phyloP scores from a whole-genome alignment of 2,888 invertebrate genomes.

The Chydorus sphaericus region DNA sequence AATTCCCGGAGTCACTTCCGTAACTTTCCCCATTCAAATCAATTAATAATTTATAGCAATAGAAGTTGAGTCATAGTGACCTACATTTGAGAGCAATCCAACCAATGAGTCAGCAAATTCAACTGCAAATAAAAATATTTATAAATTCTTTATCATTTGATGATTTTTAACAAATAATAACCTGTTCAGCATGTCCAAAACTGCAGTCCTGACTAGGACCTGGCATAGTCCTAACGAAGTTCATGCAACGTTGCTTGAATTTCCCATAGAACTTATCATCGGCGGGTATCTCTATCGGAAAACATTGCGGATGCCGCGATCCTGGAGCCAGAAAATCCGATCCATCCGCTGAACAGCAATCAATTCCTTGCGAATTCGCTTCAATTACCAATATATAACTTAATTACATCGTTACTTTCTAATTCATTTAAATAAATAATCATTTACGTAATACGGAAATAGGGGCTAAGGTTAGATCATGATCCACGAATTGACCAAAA shows the following conservation, averaged over 20 bases:
- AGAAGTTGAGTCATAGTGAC: not conserved
- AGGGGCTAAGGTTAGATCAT: slow-evolving; percentile 22
- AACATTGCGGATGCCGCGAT: slow-evolving; percentile 44
- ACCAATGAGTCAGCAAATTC: slow-evolving; percentile 49
- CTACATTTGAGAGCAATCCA: slow-evolving; percentile 57
- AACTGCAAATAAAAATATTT: slow-evolving; percentile 32
- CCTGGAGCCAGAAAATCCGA: slow-evolving; percentile 16
- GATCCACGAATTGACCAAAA: slow-evolving; percentile 23
- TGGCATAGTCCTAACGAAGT: slow-evolving; percentile 52
- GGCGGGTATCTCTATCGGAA: slow-evolving; percentile 44
- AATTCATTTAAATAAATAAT: not conserved
- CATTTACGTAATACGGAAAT: slow-evolving; percentile 20
- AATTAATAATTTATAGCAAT: not conserved
- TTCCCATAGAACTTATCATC: slow-evolving; percentile 41
- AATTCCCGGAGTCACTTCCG: slow-evolving; percentile 51
- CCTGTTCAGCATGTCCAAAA: slow-evolving; percentile 53
- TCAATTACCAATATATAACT: not conserved
- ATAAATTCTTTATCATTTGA: not conserved
- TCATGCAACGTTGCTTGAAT: slow-evolving; percentile 47
- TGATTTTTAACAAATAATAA: slow-evolving; percentile 25
- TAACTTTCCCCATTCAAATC: slow-evolving; percentile 31
- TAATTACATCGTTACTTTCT: not conserved
- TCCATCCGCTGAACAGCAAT: slow-evolving; percentile 21
- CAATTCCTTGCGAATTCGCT: slow-evolving; percentile 21
- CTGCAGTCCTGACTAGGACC: slow-evolving; percentile 47